Percentiles rank a stretch among this genome's conserved stretches.
phyloP scores from a whole-genome alignment of 2,797 vertebrate species.

The Notamacropus eugenii region DNA sequence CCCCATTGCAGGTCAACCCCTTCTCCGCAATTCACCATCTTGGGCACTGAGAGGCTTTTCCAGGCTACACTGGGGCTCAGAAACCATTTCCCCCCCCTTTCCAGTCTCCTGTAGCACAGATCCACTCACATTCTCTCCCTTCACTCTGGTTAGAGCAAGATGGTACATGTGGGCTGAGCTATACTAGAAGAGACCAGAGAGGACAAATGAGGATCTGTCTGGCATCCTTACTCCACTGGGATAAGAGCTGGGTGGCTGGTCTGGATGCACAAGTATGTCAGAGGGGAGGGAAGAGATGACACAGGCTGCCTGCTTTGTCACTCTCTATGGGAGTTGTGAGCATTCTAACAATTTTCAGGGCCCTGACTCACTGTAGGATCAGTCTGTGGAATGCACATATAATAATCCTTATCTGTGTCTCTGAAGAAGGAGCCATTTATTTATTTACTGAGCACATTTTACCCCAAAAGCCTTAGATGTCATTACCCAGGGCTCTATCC shows the following conservation, averaged over 20 bases:
- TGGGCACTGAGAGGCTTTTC: background rate
- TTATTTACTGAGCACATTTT: background rate
- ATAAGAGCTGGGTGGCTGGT: background rate
- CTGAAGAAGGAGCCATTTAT: background rate
- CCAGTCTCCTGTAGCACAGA: background rate
- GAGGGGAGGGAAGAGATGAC: background rate
- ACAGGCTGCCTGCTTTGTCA: background rate
- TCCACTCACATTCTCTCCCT: background rate
- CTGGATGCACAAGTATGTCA: background rate
- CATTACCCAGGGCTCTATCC: background rate
- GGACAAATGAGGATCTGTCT: background rate
- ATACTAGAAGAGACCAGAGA: background rate
- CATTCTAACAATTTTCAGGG: background rate
- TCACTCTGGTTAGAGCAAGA: background rate
- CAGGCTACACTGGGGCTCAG: background rate
- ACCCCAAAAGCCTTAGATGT: background rate
- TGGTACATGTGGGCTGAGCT: background rate
- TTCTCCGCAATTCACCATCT: background rate
- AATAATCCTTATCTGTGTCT: accelerated
- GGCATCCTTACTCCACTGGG: background rate
- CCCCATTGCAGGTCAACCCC: background rate
- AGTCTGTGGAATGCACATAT: background rate
- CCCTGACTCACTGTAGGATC: background rate
- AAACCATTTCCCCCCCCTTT: background rate
- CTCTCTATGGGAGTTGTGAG: background rate